Base-by-base conservation (phyloP, 2,797 vertebrate genomes). In the Lophotriccus pileatus region DNA sequence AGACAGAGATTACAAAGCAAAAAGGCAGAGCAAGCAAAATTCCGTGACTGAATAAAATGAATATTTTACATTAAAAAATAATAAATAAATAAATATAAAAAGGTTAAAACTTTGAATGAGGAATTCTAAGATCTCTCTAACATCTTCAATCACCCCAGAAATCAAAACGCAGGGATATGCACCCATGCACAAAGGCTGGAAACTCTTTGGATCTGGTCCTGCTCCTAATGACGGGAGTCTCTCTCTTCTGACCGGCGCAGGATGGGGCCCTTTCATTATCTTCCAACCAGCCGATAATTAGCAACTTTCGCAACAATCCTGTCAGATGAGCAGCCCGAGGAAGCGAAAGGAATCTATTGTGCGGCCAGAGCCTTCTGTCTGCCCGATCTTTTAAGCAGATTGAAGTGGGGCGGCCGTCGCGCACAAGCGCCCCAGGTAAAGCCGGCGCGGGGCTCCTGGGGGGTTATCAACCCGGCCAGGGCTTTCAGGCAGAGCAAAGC, bases 251-350 rank as follows among this genome's bases (percentile, higher is more conserved):
- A 32, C 82, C 8, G 4, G 5, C 88, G 0, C 95, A 69, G 95
- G 94, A 95, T 44, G 81, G 81, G 98, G 98, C 98, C 98, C 97
- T 98, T 99, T 98, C 98, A 98, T 98, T 98, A 98, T 98, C 98
- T 98, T 98, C 96, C 98, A 98, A 98, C 98, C 98, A 97, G 98
- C 98, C 97, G 97, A 98, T 99, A 99, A 99, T 99, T 99, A 99
- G 98, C 98, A 98, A 98, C 97, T 98, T 98, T 98, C 94, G 88
- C 95, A 97, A 96, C 94, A 94, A 97, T 96, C 62, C 24, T 78
- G 95, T 94, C 92, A 96, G 85, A 82, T 28, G 84, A 96, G 93
- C 82, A 91, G 96, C 93, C 95, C 30, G 95, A 67, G 95, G 92
- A 96, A 93, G 96, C 90, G 87, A 56, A 92, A 87, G 95, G 97